A percentile compares a stretch with the other conserved stretches of the same genome.
Evolutionary conservation across 2,888 invertebrate genomes (phyloP).

Genomic region (Drosophila cracens): DNA sequence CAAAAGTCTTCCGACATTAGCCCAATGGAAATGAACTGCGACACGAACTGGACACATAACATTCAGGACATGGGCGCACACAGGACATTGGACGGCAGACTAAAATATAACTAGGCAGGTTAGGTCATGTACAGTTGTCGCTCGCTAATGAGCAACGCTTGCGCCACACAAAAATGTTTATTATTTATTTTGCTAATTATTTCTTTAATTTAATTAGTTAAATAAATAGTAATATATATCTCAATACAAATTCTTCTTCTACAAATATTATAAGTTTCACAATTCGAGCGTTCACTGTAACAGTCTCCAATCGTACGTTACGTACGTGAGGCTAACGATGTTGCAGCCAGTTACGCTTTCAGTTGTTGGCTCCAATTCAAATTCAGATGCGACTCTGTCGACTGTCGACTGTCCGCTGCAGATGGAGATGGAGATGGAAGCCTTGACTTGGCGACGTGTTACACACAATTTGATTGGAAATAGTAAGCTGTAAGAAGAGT

Average conservation of each 20-base stretch:
- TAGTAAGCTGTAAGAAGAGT: slow-evolving; percentile 11
- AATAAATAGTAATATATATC: background rate
- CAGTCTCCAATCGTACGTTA: slow-evolving; percentile 38
- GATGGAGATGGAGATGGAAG: slow-evolving; percentile 8
- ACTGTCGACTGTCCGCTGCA: background rate
- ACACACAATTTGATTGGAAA: slow-evolving; percentile 60
- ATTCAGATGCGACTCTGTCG: slow-evolving; percentile 5
- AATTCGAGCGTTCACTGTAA: background rate
- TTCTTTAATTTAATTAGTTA: background rate
- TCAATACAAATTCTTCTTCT: background rate
- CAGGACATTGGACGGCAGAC: slow-evolving; percentile 4
- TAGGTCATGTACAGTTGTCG: slow-evolving; percentile 20
- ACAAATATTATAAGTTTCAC: background rate
- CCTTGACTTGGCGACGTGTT: slow-evolving; percentile 46
- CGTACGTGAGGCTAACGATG: slow-evolving; percentile 72
- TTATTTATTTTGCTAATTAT: background rate
- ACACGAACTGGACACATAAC: slow-evolving; percentile 43
- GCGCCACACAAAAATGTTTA: background rate
- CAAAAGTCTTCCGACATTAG: slow-evolving; percentile 49
- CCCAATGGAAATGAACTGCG: slow-evolving; percentile 77
- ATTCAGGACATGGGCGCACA: slow-evolving; percentile 5
- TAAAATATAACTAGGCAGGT: slow-evolving; percentile 10
- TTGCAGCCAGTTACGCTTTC: slow-evolving; percentile 38
- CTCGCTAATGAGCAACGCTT: background rate
- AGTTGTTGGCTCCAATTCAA: slow-evolving; percentile 16